A percentile compares a stretch with the other conserved stretches of the same genome.
These are phyloP conservation scores for Caenorhabditis sp. DNA, from an alignment of 2,888 invertebrate species.

Conservation along the genomic window DNA sequence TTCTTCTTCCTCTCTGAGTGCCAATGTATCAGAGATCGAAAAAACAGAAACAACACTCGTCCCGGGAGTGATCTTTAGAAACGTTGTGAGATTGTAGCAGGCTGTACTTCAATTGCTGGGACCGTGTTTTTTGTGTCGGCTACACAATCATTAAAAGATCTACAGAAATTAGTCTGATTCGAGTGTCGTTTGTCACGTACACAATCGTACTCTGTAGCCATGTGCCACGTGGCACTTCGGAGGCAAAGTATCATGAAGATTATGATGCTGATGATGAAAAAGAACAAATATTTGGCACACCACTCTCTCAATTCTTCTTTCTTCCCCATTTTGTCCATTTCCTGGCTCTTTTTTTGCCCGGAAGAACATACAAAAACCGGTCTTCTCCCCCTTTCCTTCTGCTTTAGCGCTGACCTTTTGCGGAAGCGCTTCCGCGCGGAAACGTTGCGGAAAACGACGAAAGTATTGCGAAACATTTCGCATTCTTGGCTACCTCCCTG, in stretches of 20 bases:
- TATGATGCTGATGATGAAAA: slow-evolving; percentile 6
- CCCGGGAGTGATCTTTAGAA: slow-evolving; percentile 23
- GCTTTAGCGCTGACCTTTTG: slow-evolving; percentile 45
- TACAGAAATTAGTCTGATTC: background rate
- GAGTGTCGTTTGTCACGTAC: background rate
- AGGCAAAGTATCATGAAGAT: background rate
- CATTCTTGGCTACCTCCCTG: slow-evolving; percentile 13
- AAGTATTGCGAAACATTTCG: slow-evolving; percentile 44
- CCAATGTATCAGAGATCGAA: slow-evolving; percentile 47
- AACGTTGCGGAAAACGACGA: slow-evolving; percentile 24
- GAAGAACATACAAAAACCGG: slow-evolving; percentile 32
- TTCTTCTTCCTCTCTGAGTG: background rate
- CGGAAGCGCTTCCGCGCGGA: slow-evolving; percentile 27
- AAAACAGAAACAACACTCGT: slow-evolving; percentile 52
- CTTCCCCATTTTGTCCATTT: slow-evolving; percentile 19
- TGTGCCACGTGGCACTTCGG: slow-evolving; percentile 1
- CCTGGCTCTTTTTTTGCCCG: slow-evolving; percentile 19
- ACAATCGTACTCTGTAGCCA: background rate
- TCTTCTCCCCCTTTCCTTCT: background rate
- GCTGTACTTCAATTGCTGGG: background rate
- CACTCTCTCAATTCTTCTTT: slow-evolving; percentile 8
- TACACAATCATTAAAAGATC: too few species aligned
- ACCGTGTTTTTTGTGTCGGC: slow-evolving; percentile 6
- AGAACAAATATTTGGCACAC: slow-evolving; percentile 36
- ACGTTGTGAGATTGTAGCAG: background rate